Percentiles rank a stretch among this genome's conserved stretches.
phyloP scores from a whole-genome alignment of 1,140 invertebrate genomes.

The Drosophila pseudoananassae region DNA sequence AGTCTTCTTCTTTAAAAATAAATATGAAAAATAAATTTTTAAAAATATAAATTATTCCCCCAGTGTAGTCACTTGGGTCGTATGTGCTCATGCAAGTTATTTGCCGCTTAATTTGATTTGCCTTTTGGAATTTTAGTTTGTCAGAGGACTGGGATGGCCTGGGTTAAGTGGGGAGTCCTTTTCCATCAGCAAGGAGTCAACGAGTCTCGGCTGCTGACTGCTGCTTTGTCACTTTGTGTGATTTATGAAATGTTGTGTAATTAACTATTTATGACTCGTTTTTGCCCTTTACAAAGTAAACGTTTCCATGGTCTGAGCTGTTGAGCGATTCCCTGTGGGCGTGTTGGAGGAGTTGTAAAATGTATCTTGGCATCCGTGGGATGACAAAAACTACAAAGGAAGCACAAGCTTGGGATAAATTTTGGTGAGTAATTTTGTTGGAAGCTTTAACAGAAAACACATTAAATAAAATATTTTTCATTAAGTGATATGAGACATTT shows the following conservation, averaged over 20 bases:
- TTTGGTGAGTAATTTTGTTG: neutral
- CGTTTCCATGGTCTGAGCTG: slow-evolving; percentile 38
- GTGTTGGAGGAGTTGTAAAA: slow-evolving; percentile 12
- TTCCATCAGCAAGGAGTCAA: slow-evolving; percentile 29
- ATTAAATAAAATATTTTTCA: neutral
- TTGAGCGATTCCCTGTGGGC: slow-evolving; percentile 10
- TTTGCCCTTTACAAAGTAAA: slow-evolving; percentile 45
- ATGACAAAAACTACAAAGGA: neutral
- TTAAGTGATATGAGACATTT: neutral
- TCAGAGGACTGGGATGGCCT: slow-evolving; percentile 4
- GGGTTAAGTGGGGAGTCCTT: slow-evolving; percentile 37
- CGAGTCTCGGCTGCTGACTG: slow-evolving; percentile 48
- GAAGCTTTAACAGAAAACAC: neutral
- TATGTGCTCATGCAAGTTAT: slow-evolving; percentile 74
- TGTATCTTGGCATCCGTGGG: slow-evolving; percentile 6
- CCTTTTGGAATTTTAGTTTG: slow-evolving; percentile 65
- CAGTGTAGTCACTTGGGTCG: slow-evolving; percentile 50
- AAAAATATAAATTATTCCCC: neutral
- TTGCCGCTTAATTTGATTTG: slow-evolving; percentile 82
- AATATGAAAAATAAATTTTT: neutral
- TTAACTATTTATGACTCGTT: slow-evolving; percentile 74
- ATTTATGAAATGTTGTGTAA: slow-evolving; percentile 79
- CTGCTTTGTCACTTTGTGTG: slow-evolving; percentile 65
- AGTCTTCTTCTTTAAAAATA: too few species aligned
- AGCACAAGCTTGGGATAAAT: neutral